A percentile compares a stretch with the other conserved stretches of the same genome.
Conservation (phyloP, 1,140 invertebrate species). For the Ceratina japonica region DNA sequence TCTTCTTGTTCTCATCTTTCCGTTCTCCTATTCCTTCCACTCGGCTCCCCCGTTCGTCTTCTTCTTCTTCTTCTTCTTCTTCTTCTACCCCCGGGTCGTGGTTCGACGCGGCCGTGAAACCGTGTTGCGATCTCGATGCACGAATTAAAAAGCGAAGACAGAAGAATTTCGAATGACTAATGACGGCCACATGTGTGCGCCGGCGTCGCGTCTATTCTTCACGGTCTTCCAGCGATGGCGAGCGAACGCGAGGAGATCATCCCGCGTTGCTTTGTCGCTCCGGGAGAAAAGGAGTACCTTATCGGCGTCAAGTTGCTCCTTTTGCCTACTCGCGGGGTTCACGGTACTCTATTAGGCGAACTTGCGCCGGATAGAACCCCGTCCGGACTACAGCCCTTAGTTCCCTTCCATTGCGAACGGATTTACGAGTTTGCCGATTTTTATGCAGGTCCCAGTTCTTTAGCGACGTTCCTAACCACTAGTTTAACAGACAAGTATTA, state of each 20-base stretch:
- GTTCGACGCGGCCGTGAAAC: conserved; percentile 48
- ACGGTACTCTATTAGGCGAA: conserved; percentile 16
- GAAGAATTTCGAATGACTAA: conserved; percentile 67
- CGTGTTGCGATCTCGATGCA: conserved; percentile 47
- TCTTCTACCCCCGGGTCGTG: conserved; percentile 35
- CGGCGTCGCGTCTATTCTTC: conserved; percentile 56
- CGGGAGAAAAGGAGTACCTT: neutral
- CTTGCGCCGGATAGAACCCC: neutral
- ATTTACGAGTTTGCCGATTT: neutral
- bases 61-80: conserved; percentile 39
- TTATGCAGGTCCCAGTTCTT: no score
- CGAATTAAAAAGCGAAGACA: conserved; percentile 67
- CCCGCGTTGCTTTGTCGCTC: conserved; percentile 4
- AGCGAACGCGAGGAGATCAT: conserved; percentile 9
- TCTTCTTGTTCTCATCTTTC: conserved; percentile 16
- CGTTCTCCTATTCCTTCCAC: conserved; percentile 40
- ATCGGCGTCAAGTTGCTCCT: conserved; percentile 20
- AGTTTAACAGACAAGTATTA: no score
- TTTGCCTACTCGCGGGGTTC: conserved; percentile 38
- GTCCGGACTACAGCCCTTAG: neutral
- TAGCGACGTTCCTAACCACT: no score
- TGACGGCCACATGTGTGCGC: conserved; percentile 64
- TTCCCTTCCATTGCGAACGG: neutral
- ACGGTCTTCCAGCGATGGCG: conserved; percentile 1
- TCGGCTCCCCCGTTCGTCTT: conserved; percentile 25